Percentiles rank a stretch among this genome's conserved stretches.
Conservation (phyloP, 23 tunicate species). For the Ascidia mentula region DNA sequence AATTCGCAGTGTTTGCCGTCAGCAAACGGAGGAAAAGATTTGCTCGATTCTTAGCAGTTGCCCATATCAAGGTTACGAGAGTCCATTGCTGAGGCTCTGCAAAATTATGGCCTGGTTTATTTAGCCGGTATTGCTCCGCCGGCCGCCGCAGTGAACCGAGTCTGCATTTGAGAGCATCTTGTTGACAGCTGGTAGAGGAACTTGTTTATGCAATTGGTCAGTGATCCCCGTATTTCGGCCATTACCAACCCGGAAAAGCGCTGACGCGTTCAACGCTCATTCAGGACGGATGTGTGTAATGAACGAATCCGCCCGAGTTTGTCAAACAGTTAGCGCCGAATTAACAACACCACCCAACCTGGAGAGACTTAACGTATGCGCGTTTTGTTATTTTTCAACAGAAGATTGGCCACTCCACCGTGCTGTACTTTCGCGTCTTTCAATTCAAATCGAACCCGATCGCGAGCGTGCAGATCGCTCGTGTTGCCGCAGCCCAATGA, state of each 20-base stretch:
- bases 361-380: neutral
- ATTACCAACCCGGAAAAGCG: neutral
- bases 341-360: neutral
- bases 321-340: neutral
- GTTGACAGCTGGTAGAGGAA: too few relatives aligned
- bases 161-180: too few relatives aligned
- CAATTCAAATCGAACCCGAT: neutral
- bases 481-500: neutral
- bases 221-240: neutral
- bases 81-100: too few relatives aligned
- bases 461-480: neutral
- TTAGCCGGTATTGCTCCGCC: too few relatives aligned
- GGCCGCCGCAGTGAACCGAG: too few relatives aligned
- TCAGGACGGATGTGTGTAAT: slow-evolving; percentile 1
- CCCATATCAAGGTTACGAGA: too few relatives aligned
- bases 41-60: too few relatives aligned
- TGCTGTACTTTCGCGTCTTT: neutral
- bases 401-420: neutral
- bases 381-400: neutral
- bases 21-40: too few relatives aligned
- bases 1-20: neutral
- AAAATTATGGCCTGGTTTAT: too few relatives aligned
- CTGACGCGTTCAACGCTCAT: neutral
- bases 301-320: neutral
- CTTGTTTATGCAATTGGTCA: neutral